Conservation (phyloP, 2,888 invertebrate species). For the Eustalomyia histrio region DNA sequence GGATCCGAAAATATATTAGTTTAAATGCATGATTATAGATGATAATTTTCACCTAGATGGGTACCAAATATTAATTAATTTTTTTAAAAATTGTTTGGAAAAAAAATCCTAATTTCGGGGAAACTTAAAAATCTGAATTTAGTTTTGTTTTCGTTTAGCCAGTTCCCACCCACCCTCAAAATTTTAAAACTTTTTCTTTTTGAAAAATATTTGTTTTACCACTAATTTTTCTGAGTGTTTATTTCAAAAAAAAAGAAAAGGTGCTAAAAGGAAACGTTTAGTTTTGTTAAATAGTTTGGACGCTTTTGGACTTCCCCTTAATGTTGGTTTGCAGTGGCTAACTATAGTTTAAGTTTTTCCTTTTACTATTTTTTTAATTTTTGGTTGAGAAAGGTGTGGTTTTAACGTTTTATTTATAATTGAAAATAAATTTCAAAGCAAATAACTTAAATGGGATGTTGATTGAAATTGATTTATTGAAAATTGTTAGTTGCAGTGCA, state of each 20-base stretch:
- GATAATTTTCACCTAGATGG: no score
- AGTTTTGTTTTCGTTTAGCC: no score
- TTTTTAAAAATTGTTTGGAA: no score
- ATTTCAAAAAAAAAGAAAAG: slow-evolving; percentile 17
- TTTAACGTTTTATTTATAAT: slow-evolving; percentile 39
- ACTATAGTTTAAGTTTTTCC: slow-evolving; percentile 2
- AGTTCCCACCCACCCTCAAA: no score
- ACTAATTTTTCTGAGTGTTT: slow-evolving; percentile 6
- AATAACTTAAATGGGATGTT: slow-evolving; percentile 58
- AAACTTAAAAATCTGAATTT: no score
- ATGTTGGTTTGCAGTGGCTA: not conserved
- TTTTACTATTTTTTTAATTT: slow-evolving; percentile 9
- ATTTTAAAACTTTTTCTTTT: no score
- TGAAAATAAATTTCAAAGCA: slow-evolving; percentile 57
- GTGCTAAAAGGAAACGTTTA: slow-evolving; percentile 53
- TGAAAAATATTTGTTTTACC: no score
- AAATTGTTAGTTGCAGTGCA: slow-evolving; percentile 2
- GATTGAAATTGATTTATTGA: slow-evolving; percentile 62
- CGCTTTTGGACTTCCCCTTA: slow-evolving; percentile 29
- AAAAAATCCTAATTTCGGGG: no score
- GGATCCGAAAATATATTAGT: no score
- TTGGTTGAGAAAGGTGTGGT: slow-evolving; percentile 52
- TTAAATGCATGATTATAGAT: no score
- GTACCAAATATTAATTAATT: no score
- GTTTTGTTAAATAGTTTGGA: slow-evolving; percentile 47